Evolutionary conservation across 1,140 invertebrate species (phyloP).

Genomic region (Sitophilus oryzae): DNA sequence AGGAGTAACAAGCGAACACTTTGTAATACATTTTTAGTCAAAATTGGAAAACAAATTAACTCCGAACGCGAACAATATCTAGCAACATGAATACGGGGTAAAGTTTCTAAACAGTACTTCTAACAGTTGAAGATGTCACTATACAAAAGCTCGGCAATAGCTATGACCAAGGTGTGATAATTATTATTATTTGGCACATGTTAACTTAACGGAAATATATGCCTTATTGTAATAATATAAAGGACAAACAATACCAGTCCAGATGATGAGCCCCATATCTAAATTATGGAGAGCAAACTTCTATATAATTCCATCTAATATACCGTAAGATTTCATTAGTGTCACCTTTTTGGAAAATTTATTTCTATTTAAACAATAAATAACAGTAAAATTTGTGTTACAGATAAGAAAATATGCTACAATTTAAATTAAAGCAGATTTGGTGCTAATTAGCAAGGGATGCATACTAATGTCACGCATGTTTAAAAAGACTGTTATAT

Average conservation of each 20-base stretch:
- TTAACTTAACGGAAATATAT: slow-evolving; percentile 36
- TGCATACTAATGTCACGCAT: too few species aligned
- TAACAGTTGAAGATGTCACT: slow-evolving; percentile 22
- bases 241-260: slow-evolving; percentile 32
- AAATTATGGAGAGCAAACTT: neutral
- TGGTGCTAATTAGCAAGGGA: too few species aligned
- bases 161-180: slow-evolving; percentile 28
- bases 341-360: neutral
- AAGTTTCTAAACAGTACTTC: slow-evolving; percentile 9
- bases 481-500: too few species aligned
- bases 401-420: too few species aligned
- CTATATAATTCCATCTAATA: neutral
- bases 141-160: slow-evolving; percentile 11
- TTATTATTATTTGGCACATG: slow-evolving; percentile 35
- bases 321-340: slow-evolving; percentile 1
- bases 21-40: slow-evolving; percentile 12
- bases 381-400: too few species aligned
- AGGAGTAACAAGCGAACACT: slow-evolving; percentile 18
- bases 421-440: too few species aligned
- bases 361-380: too few species aligned
- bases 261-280: slow-evolving; percentile 6
- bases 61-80: too few species aligned
- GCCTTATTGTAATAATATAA: slow-evolving; percentile 34
- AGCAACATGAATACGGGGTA: too few species aligned
- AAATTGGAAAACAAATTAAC: too few species aligned